Evolutionary conservation across 2,797 vertebrate genomes (phyloP).

Genomic region (Halcyon badia): DNA sequence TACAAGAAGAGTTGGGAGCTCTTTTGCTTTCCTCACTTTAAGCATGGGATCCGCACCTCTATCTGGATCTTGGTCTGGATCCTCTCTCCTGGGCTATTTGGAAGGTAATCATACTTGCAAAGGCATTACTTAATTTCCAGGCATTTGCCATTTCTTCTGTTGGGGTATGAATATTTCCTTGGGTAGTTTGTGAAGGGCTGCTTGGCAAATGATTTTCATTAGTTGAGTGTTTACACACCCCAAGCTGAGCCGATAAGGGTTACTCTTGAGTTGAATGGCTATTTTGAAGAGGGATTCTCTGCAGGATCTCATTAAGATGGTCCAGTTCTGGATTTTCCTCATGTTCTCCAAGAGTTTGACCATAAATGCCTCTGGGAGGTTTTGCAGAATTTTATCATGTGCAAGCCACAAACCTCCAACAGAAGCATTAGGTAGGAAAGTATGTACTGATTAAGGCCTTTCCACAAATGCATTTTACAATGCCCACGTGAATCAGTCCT

Average conservation of each 20-base stretch:
- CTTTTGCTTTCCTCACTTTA: not conserved
- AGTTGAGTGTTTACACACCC: not conserved
- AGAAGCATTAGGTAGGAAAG: not conserved
- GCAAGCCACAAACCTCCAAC: not conserved
- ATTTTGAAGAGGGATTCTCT: not conserved
- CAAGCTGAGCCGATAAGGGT: not conserved
- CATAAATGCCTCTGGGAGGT: conserved; percentile 6
- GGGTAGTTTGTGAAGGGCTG: not conserved
- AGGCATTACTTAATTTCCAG: not conserved
- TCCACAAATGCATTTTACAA: not conserved
- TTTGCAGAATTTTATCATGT: not conserved
- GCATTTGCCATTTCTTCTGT: not conserved
- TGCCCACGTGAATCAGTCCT: not conserved
- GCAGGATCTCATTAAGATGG: not conserved
- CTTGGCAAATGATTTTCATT: not conserved
- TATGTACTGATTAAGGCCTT: not conserved
- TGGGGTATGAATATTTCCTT: not conserved
- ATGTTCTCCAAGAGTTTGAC: not conserved
- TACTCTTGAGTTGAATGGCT: not conserved
- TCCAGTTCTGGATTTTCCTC: not conserved
- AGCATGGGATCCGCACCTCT: not conserved
- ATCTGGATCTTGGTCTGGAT: not conserved
- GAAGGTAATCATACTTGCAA: not conserved
- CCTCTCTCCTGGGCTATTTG: not conserved
- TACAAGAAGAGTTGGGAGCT: not conserved